phyloP scores from a whole-genome alignment of 2,888 invertebrate genomes.

The Electrophaes corylata region DNA sequence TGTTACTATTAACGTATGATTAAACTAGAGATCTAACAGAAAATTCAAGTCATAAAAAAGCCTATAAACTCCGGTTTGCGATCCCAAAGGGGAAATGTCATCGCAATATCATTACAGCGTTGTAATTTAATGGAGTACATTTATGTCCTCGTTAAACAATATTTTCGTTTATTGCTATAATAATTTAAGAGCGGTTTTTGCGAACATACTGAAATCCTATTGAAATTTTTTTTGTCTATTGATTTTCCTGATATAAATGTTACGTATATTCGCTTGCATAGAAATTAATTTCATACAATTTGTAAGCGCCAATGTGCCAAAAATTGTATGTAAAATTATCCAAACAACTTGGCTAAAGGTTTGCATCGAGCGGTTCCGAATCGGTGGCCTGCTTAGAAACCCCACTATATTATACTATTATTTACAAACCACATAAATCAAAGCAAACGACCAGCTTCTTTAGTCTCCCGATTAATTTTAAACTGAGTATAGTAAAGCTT shows the following conservation, averaged over 20 bases:
- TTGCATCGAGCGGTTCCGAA: neutral
- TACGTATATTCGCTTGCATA: no score
- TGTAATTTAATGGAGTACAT: conserved; percentile 41
- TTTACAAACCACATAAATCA: conserved; percentile 30
- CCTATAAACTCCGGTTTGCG: conserved; percentile 27
- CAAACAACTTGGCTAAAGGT: no score
- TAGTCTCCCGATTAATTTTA: conserved; percentile 45
- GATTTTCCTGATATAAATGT: no score
- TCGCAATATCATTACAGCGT: conserved; percentile 40
- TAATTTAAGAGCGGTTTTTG: conserved; percentile 1
- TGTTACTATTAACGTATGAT: no score
- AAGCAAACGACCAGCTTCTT: conserved; percentile 33
- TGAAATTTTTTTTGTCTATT: no score
- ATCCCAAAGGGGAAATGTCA: conserved; percentile 41
- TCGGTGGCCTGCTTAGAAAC: conserved; percentile 1
- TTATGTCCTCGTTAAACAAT: conserved; percentile 27
- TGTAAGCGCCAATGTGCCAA: no score
- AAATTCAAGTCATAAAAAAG: conserved; percentile 24
- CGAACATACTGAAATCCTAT: no score
- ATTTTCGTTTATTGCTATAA: conserved; percentile 25
- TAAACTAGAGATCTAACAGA: conserved; percentile 19
- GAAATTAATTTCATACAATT: no score
- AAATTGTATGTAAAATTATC: no score
- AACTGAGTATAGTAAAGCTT: conserved; percentile 43
- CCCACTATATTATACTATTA: conserved; percentile 3